Evolutionary conservation across 2,797 vertebrate genomes (phyloP).

Genomic region (Allobates femoralis): DNA sequence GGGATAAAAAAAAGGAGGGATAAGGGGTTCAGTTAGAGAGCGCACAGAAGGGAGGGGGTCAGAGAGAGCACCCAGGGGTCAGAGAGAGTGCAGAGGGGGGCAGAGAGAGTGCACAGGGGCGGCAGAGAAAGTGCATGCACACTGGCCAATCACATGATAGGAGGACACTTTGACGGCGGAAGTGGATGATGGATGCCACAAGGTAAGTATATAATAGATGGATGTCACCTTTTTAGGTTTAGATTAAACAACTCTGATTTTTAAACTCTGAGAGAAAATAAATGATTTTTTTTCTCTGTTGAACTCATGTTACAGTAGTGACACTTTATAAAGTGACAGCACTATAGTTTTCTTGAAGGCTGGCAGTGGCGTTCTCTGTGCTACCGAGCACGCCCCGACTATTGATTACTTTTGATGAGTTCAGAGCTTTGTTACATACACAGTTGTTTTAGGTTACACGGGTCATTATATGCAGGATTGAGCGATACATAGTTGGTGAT

Average conservation of each 20-base stretch:
- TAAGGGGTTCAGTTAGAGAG: too few species aligned
- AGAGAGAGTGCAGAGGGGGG: too few species aligned
- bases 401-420: slow-evolving; percentile 61
- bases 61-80: too few species aligned
- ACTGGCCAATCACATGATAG: too few species aligned
- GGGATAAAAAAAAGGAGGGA: too few species aligned
- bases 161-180: too few species aligned
- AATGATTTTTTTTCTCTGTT: background rate
- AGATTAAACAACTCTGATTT: too few species aligned
- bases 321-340: background rate
- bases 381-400: slow-evolving; percentile 17
- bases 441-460: slow-evolving; percentile 48
- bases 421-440: slow-evolving; percentile 44
- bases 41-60: too few species aligned
- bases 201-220: too few species aligned
- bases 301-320: background rate
- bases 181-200: too few species aligned
- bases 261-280: background rate
- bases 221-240: background rate
- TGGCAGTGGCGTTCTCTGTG: slow-evolving; percentile 8
- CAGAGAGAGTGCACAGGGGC: too few species aligned
- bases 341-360: slow-evolving; percentile 31
- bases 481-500: slow-evolving; percentile 34
- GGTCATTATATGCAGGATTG: slow-evolving; percentile 52
- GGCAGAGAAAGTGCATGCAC: too few species aligned